Conservation (phyloP, 2,113 vertebrate species). For the Silurus glanis region DNA sequence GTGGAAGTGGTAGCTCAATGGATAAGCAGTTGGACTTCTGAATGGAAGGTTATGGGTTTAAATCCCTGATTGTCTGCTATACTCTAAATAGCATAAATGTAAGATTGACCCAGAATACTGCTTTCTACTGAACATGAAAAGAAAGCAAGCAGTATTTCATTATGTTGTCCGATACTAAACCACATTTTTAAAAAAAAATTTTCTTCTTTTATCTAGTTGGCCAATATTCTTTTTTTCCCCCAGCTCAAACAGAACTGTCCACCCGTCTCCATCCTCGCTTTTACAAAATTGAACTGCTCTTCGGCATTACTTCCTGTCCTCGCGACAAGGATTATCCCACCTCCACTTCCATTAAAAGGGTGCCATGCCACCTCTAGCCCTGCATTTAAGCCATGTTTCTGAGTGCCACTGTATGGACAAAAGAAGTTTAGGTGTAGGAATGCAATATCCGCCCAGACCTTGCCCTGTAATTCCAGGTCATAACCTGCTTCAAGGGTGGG, state of each 20-base stretch:
- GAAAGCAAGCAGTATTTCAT: too few relatives aligned
- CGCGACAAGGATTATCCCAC: slow-evolving; percentile 47
- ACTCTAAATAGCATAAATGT: too few relatives aligned
- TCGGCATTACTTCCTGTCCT: slow-evolving; percentile 45
- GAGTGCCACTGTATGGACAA: slow-evolving; percentile 51
- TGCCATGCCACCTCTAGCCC: slow-evolving; percentile 54
- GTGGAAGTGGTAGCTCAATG: too few relatives aligned
- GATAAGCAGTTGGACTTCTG: too few relatives aligned
- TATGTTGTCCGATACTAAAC: background rate
- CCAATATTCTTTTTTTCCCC: slow-evolving; percentile 33
- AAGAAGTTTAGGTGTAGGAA: slow-evolving; percentile 55
- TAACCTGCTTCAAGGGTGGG: slow-evolving; percentile 59
- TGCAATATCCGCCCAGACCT: slow-evolving; percentile 62
- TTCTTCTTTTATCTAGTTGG: slow-evolving; percentile 30
- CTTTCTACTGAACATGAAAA: too few relatives aligned
- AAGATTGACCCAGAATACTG: too few relatives aligned
- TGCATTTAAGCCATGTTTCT: slow-evolving; percentile 57
- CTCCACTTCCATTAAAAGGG: slow-evolving; percentile 65
- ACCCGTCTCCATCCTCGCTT: slow-evolving; percentile 33
- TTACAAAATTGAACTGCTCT: slow-evolving; percentile 60
- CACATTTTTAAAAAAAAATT: background rate
- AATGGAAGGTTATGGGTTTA: too few relatives aligned
- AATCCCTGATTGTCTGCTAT: too few relatives aligned
- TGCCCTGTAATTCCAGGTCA: slow-evolving; percentile 59
- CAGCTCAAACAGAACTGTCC: slow-evolving; percentile 46